Evolutionary conservation across 2,888 invertebrate genomes (phyloP).

Genomic region (Agonopterix heracliana): DNA sequence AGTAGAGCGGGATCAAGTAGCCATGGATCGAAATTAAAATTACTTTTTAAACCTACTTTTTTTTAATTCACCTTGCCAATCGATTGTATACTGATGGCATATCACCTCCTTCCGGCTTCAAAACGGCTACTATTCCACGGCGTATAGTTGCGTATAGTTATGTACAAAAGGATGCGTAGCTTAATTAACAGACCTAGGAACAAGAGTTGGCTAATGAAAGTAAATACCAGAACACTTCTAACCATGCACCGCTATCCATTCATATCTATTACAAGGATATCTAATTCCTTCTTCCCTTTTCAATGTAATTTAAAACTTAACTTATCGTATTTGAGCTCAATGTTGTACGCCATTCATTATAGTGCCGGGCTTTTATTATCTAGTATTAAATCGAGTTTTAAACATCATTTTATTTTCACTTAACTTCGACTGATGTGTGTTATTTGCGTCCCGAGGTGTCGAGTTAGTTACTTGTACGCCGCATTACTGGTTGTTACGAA

Average conservation of each 20-base stretch:
- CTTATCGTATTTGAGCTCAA: conserved; percentile 2
- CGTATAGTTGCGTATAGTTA: too few relatives aligned
- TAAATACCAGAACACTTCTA: conserved; percentile 17
- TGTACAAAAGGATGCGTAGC: background rate
- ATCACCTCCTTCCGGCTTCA: too few relatives aligned
- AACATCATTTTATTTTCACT: conserved; percentile 44
- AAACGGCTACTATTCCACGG: too few relatives aligned
- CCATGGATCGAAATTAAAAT: too few relatives aligned
- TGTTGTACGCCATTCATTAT: conserved; percentile 8
- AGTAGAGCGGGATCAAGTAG: too few relatives aligned
- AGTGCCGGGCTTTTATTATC: conserved; percentile 18
- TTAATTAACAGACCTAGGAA: conserved; percentile 16
- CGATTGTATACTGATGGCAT: too few relatives aligned
- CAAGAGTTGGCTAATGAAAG: conserved; percentile 13
- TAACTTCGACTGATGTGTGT: conserved; percentile 36
- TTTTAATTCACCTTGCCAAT: too few relatives aligned
- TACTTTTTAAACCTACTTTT: too few relatives aligned
- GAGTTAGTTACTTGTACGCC: conserved; percentile 15
- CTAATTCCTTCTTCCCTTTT: conserved; percentile 11
- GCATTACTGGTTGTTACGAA: conserved; percentile 32
- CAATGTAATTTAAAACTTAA: conserved; percentile 5
- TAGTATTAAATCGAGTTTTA: conserved; percentile 28
- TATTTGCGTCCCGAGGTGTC: conserved; percentile 28
- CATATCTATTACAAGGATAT: conserved; percentile 21
- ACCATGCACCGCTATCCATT: conserved; percentile 18